Percentiles rank a stretch among this genome's conserved stretches.
Conservation (phyloP, 2,113 vertebrate species). For the Tetraodon nigroviridis region DNA sequence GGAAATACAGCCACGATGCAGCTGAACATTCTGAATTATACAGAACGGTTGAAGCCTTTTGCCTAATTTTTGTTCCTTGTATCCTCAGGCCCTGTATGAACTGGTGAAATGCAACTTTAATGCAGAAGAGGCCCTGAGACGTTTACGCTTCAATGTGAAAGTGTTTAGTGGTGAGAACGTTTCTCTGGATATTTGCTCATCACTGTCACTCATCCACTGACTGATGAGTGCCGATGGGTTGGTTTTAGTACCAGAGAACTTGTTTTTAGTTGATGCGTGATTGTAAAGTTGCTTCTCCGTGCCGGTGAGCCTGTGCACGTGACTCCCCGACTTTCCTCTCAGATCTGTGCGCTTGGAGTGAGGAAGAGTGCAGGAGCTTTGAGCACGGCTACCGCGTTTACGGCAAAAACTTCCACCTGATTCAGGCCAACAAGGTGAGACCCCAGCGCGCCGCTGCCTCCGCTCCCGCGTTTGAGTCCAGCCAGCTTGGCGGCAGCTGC, state of each 20-base stretch:
- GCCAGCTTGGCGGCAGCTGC: neutral
- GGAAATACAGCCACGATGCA: no score
- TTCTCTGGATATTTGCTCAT: neutral
- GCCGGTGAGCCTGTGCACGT: no score
- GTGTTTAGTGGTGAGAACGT: slow-evolving; percentile 83
- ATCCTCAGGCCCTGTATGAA: slow-evolving; percentile 86
- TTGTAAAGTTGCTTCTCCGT: no score
- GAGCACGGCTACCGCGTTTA: slow-evolving; percentile 93
- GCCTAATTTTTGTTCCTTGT: neutral
- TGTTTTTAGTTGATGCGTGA: no score
- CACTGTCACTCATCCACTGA: neutral
- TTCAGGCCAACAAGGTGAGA: slow-evolving; percentile 94
- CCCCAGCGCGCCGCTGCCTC: neutral
- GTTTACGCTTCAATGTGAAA: slow-evolving; percentile 90
- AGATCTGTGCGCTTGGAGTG: slow-evolving; percentile 89
- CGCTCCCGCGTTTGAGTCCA: neutral
- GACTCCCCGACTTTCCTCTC: no score
- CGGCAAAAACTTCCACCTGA: slow-evolving; percentile 96
- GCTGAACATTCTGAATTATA: no score
- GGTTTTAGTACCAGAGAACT: no score
- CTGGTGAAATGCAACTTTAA: slow-evolving; percentile 94
- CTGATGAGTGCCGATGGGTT: no score
- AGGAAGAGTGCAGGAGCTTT: slow-evolving; percentile 90
- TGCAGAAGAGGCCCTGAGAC: slow-evolving; percentile 85
- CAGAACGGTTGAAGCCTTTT: neutral